These are phyloP conservation scores for Xenopus laevis DNA, from an alignment of 2,113 vertebrate genomes.

Conservation along the genomic window DNA sequence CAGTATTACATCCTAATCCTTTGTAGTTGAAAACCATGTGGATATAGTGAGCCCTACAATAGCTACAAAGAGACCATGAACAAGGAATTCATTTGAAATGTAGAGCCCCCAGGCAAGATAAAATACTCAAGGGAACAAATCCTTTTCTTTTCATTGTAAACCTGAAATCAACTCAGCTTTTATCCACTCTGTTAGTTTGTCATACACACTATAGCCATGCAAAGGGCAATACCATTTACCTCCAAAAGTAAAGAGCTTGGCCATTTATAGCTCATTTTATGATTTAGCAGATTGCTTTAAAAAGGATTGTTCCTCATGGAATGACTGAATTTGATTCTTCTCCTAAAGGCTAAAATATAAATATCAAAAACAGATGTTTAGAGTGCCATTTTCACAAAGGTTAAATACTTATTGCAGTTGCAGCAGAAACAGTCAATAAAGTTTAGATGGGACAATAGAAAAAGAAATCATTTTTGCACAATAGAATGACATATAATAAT, in stretches of 20 bases:
- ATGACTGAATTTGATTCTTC: background rate
- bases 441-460: no score
- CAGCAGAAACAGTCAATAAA: background rate
- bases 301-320: background rate
- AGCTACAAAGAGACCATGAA: constrained; percentile 28
- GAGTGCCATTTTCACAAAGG: background rate
- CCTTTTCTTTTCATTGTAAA: constrained; percentile 17
- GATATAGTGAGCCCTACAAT: constrained; percentile 22
- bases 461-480: no score
- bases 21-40: constrained; percentile 34
- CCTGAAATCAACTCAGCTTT: constrained; percentile 1
- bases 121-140: constrained; percentile 25
- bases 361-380: background rate
- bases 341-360: background rate
- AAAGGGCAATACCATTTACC: background rate
- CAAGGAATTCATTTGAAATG: constrained; percentile 20
- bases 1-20: constrained; percentile 23
- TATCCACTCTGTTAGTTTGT: constrained; percentile 17
- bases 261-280: constrained; percentile 13
- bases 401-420: background rate
- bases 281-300: constrained; percentile 3
- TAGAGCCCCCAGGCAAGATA: constrained; percentile 35
- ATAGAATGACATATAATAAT: no score
- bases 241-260: constrained; percentile 5
- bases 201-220: constrained; percentile 14